These are phyloP conservation scores for Protonemura montana DNA, from an alignment of 2,888 invertebrate genomes.

Conservation along the genomic window DNA sequence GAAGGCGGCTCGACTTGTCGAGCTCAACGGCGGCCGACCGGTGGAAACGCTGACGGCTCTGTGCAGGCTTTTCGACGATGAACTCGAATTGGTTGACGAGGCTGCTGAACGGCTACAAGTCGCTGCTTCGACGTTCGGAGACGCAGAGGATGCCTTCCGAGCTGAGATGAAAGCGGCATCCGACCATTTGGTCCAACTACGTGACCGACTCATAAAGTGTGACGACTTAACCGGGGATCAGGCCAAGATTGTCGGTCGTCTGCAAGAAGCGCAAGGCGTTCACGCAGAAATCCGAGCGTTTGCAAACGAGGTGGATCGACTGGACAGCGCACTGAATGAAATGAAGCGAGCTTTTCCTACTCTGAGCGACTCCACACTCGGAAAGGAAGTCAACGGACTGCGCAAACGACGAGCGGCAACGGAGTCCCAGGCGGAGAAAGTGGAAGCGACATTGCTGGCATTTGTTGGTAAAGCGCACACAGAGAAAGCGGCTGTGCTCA, in stretches of 20 bases:
- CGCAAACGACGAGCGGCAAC: conserved; percentile 85
- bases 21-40: conserved; percentile 75
- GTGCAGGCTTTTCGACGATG: conserved; percentile 72
- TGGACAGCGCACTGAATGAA: conserved; percentile 74
- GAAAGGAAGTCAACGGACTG: conserved; percentile 83
- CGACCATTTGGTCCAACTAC: conserved; percentile 74
- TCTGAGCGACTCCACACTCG: conserved; percentile 77
- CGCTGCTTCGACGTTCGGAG: conserved; percentile 75
- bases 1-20: conserved; percentile 81
- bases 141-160: conserved; percentile 76
- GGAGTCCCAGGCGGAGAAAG: conserved; percentile 79
- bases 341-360: conserved; percentile 79
- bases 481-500: conserved; percentile 82
- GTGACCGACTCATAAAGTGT: conserved; percentile 86
- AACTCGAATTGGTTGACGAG: conserved; percentile 77
- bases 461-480: conserved; percentile 88
- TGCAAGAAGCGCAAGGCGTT: conserved; percentile 77
- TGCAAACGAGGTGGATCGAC: conserved; percentile 70
- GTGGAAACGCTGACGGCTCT: conserved; percentile 74
- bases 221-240: conserved; percentile 91
- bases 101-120: conserved; percentile 78
- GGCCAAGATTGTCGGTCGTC: conserved; percentile 78
- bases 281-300: conserved; percentile 52
- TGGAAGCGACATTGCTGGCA: conserved; percentile 75
- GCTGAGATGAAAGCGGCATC: conserved; percentile 75